phyloP scores from a whole-genome alignment of 1,140 invertebrate species.

The Zophobas morio region DNA sequence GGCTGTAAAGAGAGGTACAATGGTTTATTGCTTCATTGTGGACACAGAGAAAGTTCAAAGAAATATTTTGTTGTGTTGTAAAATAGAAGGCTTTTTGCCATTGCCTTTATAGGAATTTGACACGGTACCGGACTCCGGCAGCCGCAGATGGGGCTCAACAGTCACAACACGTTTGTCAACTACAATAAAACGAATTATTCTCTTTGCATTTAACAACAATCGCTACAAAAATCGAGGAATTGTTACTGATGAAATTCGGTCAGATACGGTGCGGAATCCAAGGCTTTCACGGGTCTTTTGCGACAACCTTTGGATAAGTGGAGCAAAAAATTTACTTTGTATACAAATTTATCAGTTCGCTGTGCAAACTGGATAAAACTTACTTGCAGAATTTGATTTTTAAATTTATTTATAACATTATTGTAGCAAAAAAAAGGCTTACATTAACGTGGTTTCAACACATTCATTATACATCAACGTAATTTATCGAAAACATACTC shows the following conservation, averaged over 20 bases:
- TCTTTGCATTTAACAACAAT: conserved; percentile 17
- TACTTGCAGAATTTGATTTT: neutral
- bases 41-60: conserved; percentile 48
- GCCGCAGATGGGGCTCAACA: conserved; percentile 23
- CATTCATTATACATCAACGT: too few relatives aligned
- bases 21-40: conserved; percentile 51
- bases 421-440: too few relatives aligned
- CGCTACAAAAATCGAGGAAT: neutral
- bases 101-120: conserved; percentile 37
- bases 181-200: conserved; percentile 40
- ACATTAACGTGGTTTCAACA: too few relatives aligned
- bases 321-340: conserved; percentile 32
- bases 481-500: too few relatives aligned
- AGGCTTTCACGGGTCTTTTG: conserved; percentile 9
- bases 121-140: conserved; percentile 32
- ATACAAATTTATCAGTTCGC: too few relatives aligned
- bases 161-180: conserved; percentile 38
- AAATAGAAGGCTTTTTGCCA: conserved; percentile 42
- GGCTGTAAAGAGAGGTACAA: conserved; percentile 47
- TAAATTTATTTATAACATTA: too few relatives aligned
- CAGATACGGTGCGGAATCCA: conserved; percentile 21
- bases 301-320: neutral
- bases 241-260: conserved; percentile 19
- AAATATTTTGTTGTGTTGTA: conserved; percentile 48
- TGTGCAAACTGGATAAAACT: neutral